These are phyloP conservation scores for Antennarius maculatus DNA, from an alignment of 2,797 vertebrate species.

Conservation along the genomic window DNA sequence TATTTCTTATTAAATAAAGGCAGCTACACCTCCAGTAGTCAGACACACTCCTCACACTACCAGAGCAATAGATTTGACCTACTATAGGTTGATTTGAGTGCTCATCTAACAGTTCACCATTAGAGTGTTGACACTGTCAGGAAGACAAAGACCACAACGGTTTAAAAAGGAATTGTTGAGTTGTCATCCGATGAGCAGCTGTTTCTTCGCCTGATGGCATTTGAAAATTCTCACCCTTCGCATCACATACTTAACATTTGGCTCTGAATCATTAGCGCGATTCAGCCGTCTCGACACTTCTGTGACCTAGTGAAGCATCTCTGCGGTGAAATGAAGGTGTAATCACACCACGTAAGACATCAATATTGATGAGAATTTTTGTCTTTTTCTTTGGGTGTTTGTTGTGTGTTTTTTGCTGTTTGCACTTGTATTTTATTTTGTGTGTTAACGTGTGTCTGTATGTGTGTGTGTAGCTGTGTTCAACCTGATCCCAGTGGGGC, in stretches of 20 bases:
- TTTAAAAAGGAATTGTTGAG: no score
- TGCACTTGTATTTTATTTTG: background rate
- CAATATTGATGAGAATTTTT: constrained; percentile 47
- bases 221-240: constrained; percentile 21
- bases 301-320: constrained; percentile 54
- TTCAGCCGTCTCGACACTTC: constrained; percentile 22
- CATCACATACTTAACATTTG: background rate
- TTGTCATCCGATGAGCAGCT: no score
- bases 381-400: constrained; percentile 30
- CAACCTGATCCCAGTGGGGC: constrained; percentile 98
- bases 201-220: background rate
- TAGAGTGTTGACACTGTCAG: no score
- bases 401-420: constrained; percentile 16
- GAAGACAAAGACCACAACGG: no score
- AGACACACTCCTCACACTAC: no score
- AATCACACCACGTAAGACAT: constrained; percentile 28
- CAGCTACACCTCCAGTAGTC: no score
- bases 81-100: no score
- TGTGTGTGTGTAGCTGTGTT: constrained; percentile 82
- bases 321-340: constrained; percentile 47
- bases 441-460: constrained; percentile 5
- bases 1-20: no score
- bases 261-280: constrained; percentile 13
- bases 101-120: no score
- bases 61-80: no score